A percentile compares a stretch with the other conserved stretches of the same genome.
These are phyloP conservation scores for Lagopus leucura DNA, from an alignment of 2,113 vertebrate genomes.

Conservation along the genomic window DNA sequence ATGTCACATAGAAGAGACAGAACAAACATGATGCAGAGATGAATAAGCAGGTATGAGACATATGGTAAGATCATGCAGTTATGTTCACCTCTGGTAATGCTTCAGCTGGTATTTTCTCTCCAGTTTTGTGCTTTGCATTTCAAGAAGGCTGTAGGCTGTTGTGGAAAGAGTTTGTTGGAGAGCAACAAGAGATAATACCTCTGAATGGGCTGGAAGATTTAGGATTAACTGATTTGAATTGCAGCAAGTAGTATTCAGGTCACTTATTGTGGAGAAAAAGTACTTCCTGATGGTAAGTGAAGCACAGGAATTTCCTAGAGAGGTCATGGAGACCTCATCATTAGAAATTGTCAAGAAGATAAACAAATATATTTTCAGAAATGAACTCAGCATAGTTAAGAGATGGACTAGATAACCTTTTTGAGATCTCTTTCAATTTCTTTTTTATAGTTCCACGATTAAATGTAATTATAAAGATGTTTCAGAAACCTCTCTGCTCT, in stretches of 20 bases:
- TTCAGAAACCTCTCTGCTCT: neutral
- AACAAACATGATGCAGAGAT: neutral
- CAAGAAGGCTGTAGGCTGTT: neutral
- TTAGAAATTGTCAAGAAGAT: conserved; percentile 17
- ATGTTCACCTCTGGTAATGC: neutral
- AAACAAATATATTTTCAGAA: conserved; percentile 41
- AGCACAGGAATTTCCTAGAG: conserved; percentile 57
- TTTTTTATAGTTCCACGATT: neutral
- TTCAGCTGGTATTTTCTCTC: neutral
- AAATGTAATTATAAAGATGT: neutral
- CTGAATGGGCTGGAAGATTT: neutral
- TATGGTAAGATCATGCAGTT: neutral
- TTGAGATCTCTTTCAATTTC: neutral
- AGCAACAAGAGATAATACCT: rapidly evolving
- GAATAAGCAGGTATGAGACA: neutral
- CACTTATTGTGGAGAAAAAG: conserved; percentile 50
- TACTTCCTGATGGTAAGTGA: conserved; percentile 36
- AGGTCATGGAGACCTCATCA: conserved; percentile 45
- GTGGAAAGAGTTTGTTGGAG: neutral
- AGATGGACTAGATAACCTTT: conserved; percentile 30
- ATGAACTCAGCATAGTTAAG: neutral
- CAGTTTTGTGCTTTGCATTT: neutral
- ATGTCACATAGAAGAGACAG: neutral
- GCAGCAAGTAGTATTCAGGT: neutral
- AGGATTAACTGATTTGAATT: neutral